Conservation (phyloP, 2,797 vertebrate genomes). For the Esox lucius region DNA sequence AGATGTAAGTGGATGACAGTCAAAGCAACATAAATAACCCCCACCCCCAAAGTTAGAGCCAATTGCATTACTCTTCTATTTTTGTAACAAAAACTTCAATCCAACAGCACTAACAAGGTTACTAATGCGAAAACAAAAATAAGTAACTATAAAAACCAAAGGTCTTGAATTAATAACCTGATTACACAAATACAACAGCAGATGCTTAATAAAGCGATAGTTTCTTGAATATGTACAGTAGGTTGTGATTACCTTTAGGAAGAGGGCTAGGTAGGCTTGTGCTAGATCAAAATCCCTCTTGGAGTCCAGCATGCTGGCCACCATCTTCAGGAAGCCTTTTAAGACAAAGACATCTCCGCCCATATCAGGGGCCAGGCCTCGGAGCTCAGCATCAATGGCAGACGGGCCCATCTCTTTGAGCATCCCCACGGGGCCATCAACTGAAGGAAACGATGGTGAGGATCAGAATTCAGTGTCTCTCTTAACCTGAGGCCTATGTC, state of each 20-base stretch:
- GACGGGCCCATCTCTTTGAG: conserved; percentile 88
- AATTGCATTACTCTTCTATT: not conserved
- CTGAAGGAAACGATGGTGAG: conserved; percentile 58
- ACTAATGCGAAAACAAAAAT: not conserved
- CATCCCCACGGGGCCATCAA: conserved; percentile 70
- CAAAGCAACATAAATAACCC: not conserved
- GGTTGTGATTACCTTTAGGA: conserved; percentile 82
- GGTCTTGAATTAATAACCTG: not conserved
- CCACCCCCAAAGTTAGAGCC: not conserved
- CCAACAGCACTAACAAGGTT: not conserved
- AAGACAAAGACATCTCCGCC: conserved; percentile 80
- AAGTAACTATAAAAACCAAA: not conserved
- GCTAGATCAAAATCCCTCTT: conserved; percentile 89
- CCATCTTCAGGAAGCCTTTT: conserved; percentile 87
- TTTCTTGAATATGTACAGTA: not conserved
- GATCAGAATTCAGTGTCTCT: not conserved
- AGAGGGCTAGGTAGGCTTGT: conserved; percentile 90
- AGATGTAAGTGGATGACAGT: conserved; percentile 1
- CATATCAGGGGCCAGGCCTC: conserved; percentile 79
- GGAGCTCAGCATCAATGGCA: conserved; percentile 82
- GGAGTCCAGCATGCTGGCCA: conserved; percentile 79
- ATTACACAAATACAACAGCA: not conserved
- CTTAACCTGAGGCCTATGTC: not conserved
- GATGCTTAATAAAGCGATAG: not conserved
- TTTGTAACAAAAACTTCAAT: not conserved